Evolutionary conservation across 2,797 vertebrate species (phyloP).

Genomic region (Gila robusta): DNA sequence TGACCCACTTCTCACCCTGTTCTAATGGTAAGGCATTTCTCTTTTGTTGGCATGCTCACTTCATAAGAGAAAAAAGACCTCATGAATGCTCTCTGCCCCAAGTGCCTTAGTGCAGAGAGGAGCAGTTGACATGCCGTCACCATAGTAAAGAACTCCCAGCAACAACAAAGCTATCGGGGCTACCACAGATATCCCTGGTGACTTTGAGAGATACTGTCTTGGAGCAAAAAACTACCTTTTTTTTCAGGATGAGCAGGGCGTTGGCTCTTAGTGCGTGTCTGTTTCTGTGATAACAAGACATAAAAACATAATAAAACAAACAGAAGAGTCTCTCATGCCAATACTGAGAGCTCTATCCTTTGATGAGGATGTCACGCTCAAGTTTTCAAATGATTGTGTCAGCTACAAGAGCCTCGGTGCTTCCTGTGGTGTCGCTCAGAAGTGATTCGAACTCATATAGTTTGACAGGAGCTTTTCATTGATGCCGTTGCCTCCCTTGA

Average conservation of each 20-base stretch:
- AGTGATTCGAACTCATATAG: constrained; percentile 68
- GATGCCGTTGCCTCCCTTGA: constrained; percentile 53
- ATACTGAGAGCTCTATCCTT: constrained; percentile 61
- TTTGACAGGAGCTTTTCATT: constrained; percentile 66
- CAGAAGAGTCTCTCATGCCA: constrained; percentile 37
- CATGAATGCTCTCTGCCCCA: constrained; percentile 70
- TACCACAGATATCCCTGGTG: constrained; percentile 69
- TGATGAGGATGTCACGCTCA: constrained; percentile 76
- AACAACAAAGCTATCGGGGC: constrained; percentile 73
- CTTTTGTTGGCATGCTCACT: constrained; percentile 63
- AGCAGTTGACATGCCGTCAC: constrained; percentile 71
- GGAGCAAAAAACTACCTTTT: constrained; percentile 63
- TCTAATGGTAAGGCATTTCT: constrained; percentile 39
- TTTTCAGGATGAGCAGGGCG: constrained; percentile 60
- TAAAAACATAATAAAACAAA: constrained; percentile 57
- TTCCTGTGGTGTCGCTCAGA: constrained; percentile 67
- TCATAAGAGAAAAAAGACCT: constrained; percentile 63
- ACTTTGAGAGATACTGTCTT: constrained; percentile 67
- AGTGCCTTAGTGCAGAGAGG: constrained; percentile 55
- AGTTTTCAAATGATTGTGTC: constrained; percentile 74
- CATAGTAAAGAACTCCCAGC: constrained; percentile 71
- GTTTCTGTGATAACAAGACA: constrained; percentile 52
- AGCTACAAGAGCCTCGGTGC: constrained; percentile 67
- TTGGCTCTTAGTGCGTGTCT: constrained; percentile 57
- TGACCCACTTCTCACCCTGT: constrained; percentile 50